A percentile compares a stretch with the other conserved stretches of the same genome.
phyloP scores from a whole-genome alignment of 1,140 invertebrate genomes.

The Thaumatotibia leucotreta region DNA sequence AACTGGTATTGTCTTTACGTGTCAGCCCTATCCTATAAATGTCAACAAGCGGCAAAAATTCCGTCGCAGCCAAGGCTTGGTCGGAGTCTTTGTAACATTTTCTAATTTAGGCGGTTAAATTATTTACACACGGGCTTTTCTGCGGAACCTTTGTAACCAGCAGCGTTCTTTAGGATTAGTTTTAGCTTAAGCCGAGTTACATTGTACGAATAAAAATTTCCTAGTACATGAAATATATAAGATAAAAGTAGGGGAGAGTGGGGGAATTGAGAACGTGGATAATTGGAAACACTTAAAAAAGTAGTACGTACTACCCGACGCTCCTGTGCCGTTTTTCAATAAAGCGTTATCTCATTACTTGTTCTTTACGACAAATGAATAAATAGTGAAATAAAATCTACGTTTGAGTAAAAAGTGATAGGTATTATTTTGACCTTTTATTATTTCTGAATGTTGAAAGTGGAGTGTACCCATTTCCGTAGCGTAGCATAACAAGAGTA shows the following conservation, averaged over 20 bases:
- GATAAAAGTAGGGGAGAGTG: not conserved
- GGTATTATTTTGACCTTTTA: no score
- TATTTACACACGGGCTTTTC: not conserved
- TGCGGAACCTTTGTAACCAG: not conserved
- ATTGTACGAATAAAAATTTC: not conserved
- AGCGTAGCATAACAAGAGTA: no score
- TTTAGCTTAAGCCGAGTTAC: not conserved
- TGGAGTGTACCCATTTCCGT: no score
- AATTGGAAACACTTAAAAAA: no score
- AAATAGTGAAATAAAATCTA: no score
- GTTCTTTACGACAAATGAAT: no score
- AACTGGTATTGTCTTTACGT: not conserved
- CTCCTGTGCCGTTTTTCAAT: no score
- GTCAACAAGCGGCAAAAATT: not conserved
- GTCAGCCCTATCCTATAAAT: not conserved
- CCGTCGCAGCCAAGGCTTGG: not conserved
- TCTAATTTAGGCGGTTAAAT: not conserved
- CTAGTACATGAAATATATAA: not conserved
- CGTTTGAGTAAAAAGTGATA: no score
- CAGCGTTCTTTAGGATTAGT: not conserved
- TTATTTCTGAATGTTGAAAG: no score
- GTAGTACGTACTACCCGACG: no score
- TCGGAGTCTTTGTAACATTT: not conserved
- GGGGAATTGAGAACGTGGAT: no score
- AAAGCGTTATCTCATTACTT: no score